Base-by-base conservation (phyloP, 2,113 vertebrate species). In the Apaloderma vittatum region DNA sequence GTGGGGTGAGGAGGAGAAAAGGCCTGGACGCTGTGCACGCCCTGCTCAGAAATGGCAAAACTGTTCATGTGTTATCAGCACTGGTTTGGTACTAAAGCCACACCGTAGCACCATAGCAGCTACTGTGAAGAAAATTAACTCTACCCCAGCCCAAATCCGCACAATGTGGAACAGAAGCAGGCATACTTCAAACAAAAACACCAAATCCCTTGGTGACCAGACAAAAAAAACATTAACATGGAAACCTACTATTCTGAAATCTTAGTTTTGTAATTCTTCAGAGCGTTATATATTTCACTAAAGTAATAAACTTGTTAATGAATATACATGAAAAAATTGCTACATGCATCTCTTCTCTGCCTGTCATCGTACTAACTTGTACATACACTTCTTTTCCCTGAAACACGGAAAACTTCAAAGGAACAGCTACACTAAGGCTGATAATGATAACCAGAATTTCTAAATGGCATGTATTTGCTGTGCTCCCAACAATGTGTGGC, bases 401-500 rank as follows among this genome's bases (percentile, higher is more conserved):
- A 91, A 95, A 73, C 5, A 34, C 0, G 1, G 18, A 13, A 83
- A 30, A 40, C 7, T 30, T 52, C 27, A 17, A 62, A 66, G 22
- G 27, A 79, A 65, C 5, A 0, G 1, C 29, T 45, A 22, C 1
- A 12, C 1, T 21, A 27, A 51, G 15, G 29, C 11, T 21, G 9
- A 27, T 32, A 68, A 34, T 17, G 72, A 6, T 43, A 36, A 52
- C 7, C 36, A 18, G 45, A 68, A 48, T 48, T 65, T 85, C 52
- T 79, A 32, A 26, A 36, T 49, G 9, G 6, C 18, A 11, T 30
- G 11, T 12, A 13, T 45, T 79, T 88, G 6, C 30, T 62, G 8
- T 36, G 23, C 23, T 32, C 13, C 8, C 6, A 32, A 2, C 1
- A 1, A 21, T 6, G 4, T 7, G 13, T 26, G 32, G 24, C 15